Conservation (phyloP, 2,797 vertebrate genomes). For the Melanotaenia pygmaea region DNA sequence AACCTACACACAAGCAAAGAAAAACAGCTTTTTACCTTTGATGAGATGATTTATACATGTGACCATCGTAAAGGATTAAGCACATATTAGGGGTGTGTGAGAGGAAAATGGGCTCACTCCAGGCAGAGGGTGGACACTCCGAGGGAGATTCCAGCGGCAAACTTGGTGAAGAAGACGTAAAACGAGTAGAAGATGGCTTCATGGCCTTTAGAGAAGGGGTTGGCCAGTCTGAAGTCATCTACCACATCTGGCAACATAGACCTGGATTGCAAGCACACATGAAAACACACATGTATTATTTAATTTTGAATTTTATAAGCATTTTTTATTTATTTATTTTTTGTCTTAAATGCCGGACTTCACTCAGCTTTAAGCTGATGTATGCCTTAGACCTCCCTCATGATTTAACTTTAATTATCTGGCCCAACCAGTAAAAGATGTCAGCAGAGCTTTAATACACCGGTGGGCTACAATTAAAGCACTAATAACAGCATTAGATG, state of each 20-base stretch:
- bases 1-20: constrained; percentile 81
- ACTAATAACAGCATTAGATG: constrained; percentile 75
- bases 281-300: constrained; percentile 19
- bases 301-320: not conserved
- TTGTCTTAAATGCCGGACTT: constrained; percentile 11
- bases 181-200: constrained; percentile 99
- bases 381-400: constrained; percentile 2
- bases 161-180: constrained; percentile 96
- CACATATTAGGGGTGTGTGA: not conserved
- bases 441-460: constrained; percentile 40
- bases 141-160: constrained; percentile 90
- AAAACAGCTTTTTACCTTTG: not conserved
- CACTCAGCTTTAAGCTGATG: constrained; percentile 18
- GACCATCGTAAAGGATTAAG: no score
- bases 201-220: constrained; percentile 87
- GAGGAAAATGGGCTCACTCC: constrained; percentile 85
- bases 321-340: not conserved
- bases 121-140: constrained; percentile 94
- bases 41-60: not conserved
- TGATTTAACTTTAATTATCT: constrained; percentile 43
- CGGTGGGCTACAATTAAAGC: constrained; percentile 60
- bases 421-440: constrained; percentile 20
- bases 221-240: constrained; percentile 91
- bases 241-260: constrained; percentile 98
- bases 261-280: constrained; percentile 77